A percentile compares a stretch with the other conserved stretches of the same genome.
Evolutionary conservation across 2,888 invertebrate genomes (phyloP).

Genomic region (Furcula furcula): DNA sequence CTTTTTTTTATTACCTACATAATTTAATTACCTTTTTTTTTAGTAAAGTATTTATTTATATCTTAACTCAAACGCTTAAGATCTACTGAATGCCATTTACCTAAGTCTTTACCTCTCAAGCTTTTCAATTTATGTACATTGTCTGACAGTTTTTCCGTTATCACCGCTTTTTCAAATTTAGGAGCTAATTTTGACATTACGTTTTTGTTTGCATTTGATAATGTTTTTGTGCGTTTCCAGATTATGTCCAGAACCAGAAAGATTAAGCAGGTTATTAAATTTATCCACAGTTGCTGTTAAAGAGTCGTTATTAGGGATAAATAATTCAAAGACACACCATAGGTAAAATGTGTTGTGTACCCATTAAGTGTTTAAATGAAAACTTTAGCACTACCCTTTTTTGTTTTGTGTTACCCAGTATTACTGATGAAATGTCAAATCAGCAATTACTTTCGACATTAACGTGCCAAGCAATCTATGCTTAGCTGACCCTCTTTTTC

Average conservation of each 20-base stretch:
- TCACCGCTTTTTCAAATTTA: too few species aligned
- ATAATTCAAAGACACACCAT: constrained; percentile 11
- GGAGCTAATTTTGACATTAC: constrained; percentile 7
- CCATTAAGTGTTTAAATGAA: constrained; percentile 11
- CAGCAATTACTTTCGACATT: constrained; percentile 6
- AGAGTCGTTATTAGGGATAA: constrained; percentile 14
- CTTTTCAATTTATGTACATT: too few species aligned
- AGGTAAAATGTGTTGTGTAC: constrained; percentile 9
- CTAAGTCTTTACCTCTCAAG: too few species aligned
- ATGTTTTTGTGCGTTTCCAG: too few species aligned
- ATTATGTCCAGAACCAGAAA: too few species aligned
- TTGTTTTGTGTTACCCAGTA: constrained; percentile 22
- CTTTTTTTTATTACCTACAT: constrained; percentile 9
- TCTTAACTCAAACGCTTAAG: too few species aligned
- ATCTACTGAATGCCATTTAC: too few species aligned
- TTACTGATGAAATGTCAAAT: constrained; percentile 13
- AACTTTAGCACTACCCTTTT: constrained; percentile 6
- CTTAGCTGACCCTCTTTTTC: constrained; percentile 4
- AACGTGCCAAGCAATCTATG: constrained; percentile 4
- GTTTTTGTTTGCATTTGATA: too few species aligned
- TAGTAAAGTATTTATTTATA: too few species aligned
- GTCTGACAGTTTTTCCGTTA: too few species aligned
- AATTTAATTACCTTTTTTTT: too few species aligned
- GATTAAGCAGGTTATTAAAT: constrained; percentile 6
- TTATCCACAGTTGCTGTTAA: constrained; percentile 1